Evolutionary conservation across 2,888 invertebrate species (phyloP), one percentile per base, ranked within the genome.

Genomic region (Drosophila yooni): DNA sequence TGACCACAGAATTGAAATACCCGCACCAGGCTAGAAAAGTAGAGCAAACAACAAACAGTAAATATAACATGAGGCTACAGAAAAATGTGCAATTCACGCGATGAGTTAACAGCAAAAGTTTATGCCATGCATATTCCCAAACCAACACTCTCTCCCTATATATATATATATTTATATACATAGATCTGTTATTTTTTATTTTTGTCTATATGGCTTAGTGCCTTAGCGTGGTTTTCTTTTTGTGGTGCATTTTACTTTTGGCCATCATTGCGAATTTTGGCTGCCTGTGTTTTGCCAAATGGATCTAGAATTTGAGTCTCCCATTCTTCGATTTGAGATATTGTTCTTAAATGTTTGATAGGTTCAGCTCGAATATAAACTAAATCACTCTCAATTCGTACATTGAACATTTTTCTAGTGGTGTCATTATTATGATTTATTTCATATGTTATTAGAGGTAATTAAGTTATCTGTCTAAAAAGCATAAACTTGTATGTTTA

Each of bases 81-180:
- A 73, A 74, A 83, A 79, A 79, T 70, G 69, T 67, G 69, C 89
- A 83, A 86, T 76, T 86, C 86, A 86, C 81, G 84, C 87, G 70
- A 84, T 86, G 86, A 88, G 81, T 88, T 83, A 79, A 80, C 83
- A 86, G 69, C 69, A 74, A 88, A 84, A 84, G 66, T 84, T 87
- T 74, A 81, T 71, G 74, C 65, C 70, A 79, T 73, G 76, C 69
- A 65, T 29, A 50, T 56, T 40, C 50, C 18, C 34, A 18, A 3
- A 13, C 25, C 34, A 11, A 27, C 36, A 10, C 36, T 18, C 25
- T 21, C 52, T 52, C 34, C 25, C 25, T 10, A 13, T 13, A 21
- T 21, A 13, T 43, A 13, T 2, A n/a, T 43, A 43, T 27, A 31
- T 63, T 40, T 25, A 33, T 25, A 29, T 29, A 29, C 33, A 33